Evolutionary conservation across 2,113 vertebrate genomes (phyloP).

Genomic region (Grallaria varia): DNA sequence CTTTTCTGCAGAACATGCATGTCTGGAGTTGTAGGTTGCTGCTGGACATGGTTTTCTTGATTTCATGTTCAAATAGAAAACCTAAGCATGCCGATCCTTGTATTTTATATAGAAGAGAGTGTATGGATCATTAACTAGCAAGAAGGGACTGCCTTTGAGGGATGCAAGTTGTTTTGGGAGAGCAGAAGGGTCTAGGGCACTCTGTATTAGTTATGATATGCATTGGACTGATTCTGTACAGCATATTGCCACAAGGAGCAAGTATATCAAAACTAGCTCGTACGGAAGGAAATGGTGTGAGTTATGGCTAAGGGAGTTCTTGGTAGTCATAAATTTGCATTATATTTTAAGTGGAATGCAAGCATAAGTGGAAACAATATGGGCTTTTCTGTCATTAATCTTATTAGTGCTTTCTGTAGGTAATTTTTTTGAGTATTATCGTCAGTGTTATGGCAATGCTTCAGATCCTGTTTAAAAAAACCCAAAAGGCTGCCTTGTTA

Average conservation of each 20-base stretch:
- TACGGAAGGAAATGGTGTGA: neutral
- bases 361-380: neutral
- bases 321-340: neutral
- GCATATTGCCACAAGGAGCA: neutral
- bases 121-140: neutral
- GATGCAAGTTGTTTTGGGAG: neutral
- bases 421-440: neutral
- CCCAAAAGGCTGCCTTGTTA: neutral
- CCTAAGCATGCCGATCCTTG: neutral
- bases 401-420: neutral
- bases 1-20: accelerated
- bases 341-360: neutral
- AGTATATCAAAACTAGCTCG: neutral
- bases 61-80: neutral
- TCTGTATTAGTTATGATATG: neutral
- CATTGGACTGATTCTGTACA: neutral
- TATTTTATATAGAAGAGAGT: neutral
- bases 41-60: neutral
- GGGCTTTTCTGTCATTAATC: neutral
- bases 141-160: neutral
- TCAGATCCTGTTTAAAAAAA: neutral
- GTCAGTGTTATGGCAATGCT: neutral
- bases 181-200: neutral
- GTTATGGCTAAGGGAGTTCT: neutral
- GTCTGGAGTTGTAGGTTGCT: neutral